Percentiles rank a stretch among this genome's conserved stretches.
Conservation (phyloP, 2,888 invertebrate species). For the Glyphotaelius pellucidus region DNA sequence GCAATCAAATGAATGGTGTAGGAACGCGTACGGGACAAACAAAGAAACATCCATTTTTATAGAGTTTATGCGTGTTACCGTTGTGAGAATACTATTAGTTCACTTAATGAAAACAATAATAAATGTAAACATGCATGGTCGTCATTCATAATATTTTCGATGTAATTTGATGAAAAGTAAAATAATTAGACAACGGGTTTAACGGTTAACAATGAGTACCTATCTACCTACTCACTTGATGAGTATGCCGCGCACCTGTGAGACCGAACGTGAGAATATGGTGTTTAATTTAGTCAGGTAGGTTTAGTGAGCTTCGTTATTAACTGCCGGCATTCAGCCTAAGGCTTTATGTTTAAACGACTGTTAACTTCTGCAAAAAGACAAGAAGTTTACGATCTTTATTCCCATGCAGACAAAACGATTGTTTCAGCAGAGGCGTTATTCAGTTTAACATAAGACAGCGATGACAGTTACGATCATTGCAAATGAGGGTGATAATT, state of each 20-base stretch:
- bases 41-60: too few relatives aligned
- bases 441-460: not conserved
- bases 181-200: conserved; percentile 13
- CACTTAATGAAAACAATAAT: not conserved
- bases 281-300: not conserved
- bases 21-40: too few relatives aligned
- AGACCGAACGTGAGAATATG: conserved; percentile 31
- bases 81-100: too few relatives aligned
- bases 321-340: not conserved
- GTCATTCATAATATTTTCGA: not conserved
- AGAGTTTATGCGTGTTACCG: too few relatives aligned
- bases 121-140: not conserved
- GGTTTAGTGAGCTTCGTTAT: not conserved
- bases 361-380: not conserved
- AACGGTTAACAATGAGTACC: not conserved
- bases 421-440: not conserved
- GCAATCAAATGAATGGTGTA: too few relatives aligned
- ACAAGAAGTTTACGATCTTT: not conserved
- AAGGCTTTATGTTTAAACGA: not conserved
- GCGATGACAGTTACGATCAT: not conserved
- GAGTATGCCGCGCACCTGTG: conserved; percentile 8
- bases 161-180: not conserved
- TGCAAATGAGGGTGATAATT: not conserved
- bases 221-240: not conserved
- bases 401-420: not conserved